Evolutionary conservation across 92 coral and sea anemone genomes (phyloP), one percentile per base, ranked within the genome.

Genomic region (Paragorgia papillata): DNA sequence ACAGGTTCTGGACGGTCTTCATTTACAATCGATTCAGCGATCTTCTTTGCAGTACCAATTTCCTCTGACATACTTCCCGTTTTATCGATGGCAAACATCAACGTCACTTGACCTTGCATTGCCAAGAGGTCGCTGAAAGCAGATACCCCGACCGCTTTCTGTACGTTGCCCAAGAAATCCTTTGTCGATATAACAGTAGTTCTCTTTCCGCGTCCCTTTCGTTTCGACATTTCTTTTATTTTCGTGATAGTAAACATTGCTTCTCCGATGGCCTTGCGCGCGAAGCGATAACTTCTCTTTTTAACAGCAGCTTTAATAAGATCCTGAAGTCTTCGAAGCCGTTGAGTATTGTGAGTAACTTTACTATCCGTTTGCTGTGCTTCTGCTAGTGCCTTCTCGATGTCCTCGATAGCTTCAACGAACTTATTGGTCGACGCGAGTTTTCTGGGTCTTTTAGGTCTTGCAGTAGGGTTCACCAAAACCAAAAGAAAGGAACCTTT

Each of bases 101-200:
- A 70, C 0, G 96, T 88, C 1, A 90, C 96, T 31, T 84, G 87
- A 40, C 96, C 96, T 43, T 87, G 78, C n/a, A 87, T 90, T 53
- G 88, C 88, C 7, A 84, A 73, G 62, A 84, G 76, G 43, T 84
- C 81, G 70, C 69, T 83, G 75, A 62, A 91, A 89, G 20, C 33
- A 12, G 15, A 44, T 46, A 18, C n/a, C 27, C 40, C 93, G 84
- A 39, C 83, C 66, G 27, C 81, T 87, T 31, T 18, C 79, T 35
- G 81, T 73, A 15, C 84, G 64, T 13, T 60, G 63, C 27, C 75
- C 73, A 77, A 86, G 82, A 55, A 83, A 91, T 25, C 19, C 48
- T 50, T 68, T 0, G 84, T 88, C 1, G 83, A 75, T 13, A 57
- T 27, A 1, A 56, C 50, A 9, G 85, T 37, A 12, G 65, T 30